Evolutionary conservation across 2,113 vertebrate species (phyloP).

Genomic region (Tricholaema leucomelas): DNA sequence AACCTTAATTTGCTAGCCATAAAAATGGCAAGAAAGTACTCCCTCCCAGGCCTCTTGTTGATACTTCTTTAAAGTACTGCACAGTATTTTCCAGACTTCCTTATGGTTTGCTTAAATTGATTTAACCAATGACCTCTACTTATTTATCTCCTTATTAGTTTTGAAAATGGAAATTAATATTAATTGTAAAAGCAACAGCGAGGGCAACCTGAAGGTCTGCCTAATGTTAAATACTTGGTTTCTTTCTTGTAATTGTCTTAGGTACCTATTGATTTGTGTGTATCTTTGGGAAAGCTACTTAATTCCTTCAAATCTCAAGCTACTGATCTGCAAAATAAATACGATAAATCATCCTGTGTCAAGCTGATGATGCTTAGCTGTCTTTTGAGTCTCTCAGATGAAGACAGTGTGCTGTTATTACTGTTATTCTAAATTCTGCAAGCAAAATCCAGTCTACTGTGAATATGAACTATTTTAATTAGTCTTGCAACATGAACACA

Average conservation of each 20-base stretch:
- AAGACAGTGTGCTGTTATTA: neutral
- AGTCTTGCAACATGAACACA: neutral
- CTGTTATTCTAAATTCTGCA: neutral
- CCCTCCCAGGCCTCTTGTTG: neutral
- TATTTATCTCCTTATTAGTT: slow-evolving; percentile 33
- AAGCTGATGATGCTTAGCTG: neutral
- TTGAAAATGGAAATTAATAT: neutral
- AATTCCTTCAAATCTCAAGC: neutral
- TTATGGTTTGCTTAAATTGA: slow-evolving; percentile 39
- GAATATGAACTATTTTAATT: neutral
- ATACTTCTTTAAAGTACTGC: slow-evolving; percentile 12
- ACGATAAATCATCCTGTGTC: neutral
- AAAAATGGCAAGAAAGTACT: slow-evolving; percentile 39
- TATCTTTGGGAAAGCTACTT: neutral
- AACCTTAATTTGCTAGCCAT: slow-evolving; percentile 46
- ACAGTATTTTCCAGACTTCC: slow-evolving; percentile 36
- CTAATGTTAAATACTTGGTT: neutral
- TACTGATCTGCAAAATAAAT: neutral
- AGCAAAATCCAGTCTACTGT: neutral
- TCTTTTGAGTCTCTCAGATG: neutral
- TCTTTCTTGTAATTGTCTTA: neutral
- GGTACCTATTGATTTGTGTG: neutral
- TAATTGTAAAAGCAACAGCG: neutral
- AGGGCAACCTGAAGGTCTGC: neutral
- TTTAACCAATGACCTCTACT: slow-evolving; percentile 46